phyloP scores from a whole-genome alignment of 1,140 invertebrate species.

The Aleiodes sp. region DNA sequence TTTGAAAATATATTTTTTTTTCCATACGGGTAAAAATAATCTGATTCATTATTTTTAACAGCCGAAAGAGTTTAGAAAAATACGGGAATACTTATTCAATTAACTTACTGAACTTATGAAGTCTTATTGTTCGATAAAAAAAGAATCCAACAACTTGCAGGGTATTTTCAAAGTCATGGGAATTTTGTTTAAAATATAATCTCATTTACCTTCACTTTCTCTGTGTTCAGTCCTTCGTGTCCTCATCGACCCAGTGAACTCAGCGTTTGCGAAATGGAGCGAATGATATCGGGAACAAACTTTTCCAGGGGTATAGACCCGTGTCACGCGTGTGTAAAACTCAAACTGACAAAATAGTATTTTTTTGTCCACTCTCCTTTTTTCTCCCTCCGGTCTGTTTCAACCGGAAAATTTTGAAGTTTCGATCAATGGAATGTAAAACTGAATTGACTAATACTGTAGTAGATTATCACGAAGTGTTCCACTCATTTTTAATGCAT shows the following conservation, averaged over 20 bases:
- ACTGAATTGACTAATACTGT: background rate
- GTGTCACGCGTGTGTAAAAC: constrained; percentile 17
- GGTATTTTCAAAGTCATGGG: no score
- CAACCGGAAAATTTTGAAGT: background rate
- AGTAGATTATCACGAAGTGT: background rate
- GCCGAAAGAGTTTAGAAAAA: no score
- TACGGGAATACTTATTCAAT: no score
- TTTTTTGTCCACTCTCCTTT: constrained; percentile 1
- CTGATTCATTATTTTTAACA: no score
- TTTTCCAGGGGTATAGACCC: constrained; percentile 8
- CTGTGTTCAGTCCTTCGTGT: background rate
- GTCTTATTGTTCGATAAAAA: no score
- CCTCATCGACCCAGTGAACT: constrained; percentile 25
- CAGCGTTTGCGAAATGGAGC: constrained; percentile 23
- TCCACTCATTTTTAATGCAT: background rate
- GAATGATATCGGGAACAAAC: constrained; percentile 19
- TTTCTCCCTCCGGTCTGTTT: constrained; percentile 21
- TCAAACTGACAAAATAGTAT: background rate
- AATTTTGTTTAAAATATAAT: constrained; percentile 18
- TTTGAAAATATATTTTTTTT: no score
- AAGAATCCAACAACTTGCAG: no score
- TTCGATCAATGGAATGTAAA: constrained; percentile 12
- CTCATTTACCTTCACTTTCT: background rate
- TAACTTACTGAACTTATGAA: no score
- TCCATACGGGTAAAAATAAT: no score